A percentile compares a stretch with the other conserved stretches of the same genome.
Conservation (phyloP, 2,888 invertebrate genomes). For the Melolontha melolontha region DNA sequence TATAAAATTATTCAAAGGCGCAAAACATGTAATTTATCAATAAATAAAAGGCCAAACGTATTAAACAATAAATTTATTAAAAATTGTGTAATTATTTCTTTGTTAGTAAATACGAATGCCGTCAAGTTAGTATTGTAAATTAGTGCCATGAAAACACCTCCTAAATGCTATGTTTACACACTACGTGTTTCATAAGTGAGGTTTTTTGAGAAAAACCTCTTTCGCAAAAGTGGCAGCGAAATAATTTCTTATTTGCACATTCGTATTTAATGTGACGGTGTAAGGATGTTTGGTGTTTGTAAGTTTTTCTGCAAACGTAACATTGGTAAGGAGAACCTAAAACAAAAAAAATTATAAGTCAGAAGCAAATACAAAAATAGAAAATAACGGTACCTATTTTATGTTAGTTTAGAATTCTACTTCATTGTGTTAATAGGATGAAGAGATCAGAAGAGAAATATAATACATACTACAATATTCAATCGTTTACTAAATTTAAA, state of each 20-base stretch:
- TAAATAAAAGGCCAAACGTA: too few species aligned
- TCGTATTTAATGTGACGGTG: slow-evolving; percentile 46
- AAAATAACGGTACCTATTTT: neutral
- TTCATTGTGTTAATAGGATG: too few species aligned
- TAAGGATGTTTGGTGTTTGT: slow-evolving; percentile 41
- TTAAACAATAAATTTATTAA: too few species aligned
- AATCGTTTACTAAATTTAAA: too few species aligned
- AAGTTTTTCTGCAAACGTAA: slow-evolving; percentile 27
- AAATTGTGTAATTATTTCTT: too few species aligned
- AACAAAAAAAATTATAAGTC: slow-evolving; percentile 22
- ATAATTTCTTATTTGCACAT: slow-evolving; percentile 42
- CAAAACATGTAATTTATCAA: too few species aligned
- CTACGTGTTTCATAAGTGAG: slow-evolving; percentile 48
- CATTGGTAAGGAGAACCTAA: slow-evolving; percentile 27
- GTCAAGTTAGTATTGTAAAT: neutral
- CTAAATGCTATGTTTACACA: slow-evolving; percentile 28
- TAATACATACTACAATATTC: too few species aligned
- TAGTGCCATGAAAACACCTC: slow-evolving; percentile 1
- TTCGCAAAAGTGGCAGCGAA: slow-evolving; percentile 53
- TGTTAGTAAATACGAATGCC: too few species aligned
- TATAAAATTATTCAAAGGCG: too few species aligned
- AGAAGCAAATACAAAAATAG: neutral
- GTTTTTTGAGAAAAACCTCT: slow-evolving; percentile 58
- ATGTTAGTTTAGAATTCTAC: too few species aligned
- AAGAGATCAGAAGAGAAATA: too few species aligned